Conservation (phyloP, 1,140 invertebrate species). For the Drosophila sechellia region DNA sequence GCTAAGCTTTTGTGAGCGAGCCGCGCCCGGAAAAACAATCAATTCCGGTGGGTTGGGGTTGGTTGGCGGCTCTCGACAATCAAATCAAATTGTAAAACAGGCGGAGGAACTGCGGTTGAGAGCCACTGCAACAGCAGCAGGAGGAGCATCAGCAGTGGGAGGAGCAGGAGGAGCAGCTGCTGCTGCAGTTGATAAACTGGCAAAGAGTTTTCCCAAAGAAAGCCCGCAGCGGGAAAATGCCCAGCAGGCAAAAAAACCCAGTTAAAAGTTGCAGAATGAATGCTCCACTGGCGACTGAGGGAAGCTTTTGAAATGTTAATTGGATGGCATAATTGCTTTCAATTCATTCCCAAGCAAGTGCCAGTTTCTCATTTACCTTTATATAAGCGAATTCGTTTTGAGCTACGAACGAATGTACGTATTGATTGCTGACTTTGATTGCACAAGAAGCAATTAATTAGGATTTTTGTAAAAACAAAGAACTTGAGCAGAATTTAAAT, state of each 20-base stretch:
- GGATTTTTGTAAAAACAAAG: neutral
- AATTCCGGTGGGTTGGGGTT: slow-evolving; percentile 17
- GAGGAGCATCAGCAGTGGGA: neutral
- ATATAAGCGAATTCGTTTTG: slow-evolving; percentile 8
- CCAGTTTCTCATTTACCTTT: slow-evolving; percentile 16
- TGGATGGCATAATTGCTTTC: slow-evolving; percentile 46
- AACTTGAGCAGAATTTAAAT: neutral
- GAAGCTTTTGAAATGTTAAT: slow-evolving; percentile 49
- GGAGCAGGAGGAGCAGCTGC: slow-evolving; percentile 5
- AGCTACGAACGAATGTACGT: neutral
- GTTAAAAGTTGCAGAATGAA: slow-evolving; percentile 38
- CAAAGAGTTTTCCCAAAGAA: slow-evolving; percentile 47
- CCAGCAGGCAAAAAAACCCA: slow-evolving; percentile 30
- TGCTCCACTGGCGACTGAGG: slow-evolving; percentile 40
- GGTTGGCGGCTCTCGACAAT: slow-evolving; percentile 5
- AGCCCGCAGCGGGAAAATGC: slow-evolving; percentile 5
- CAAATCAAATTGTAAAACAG: slow-evolving; percentile 29
- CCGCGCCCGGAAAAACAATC: slow-evolving; percentile 41
- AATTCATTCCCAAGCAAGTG: slow-evolving; percentile 24
- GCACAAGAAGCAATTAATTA: neutral
- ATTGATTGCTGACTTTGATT: slow-evolving; percentile 2
- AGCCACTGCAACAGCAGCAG: slow-evolving; percentile 16
- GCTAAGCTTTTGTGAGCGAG: slow-evolving; percentile 62
- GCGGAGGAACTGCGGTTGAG: slow-evolving; percentile 21
- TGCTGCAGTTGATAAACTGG: slow-evolving; percentile 70